phyloP scores from a whole-genome alignment of 2,113 vertebrate species.

The mouse (Mus musculus) region GRCm39 chr12:72834501-72835000 shows the following conservation, averaged over 20 bases:
- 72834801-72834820: conserved; percentile 61
- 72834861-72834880: conserved; percentile 43
- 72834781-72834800: conserved; percentile 61
- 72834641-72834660: conserved; percentile 48
- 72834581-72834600: conserved; percentile 41
- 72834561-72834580: conserved; percentile 64
- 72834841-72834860: conserved; percentile 41
- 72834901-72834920: conserved; percentile 58
- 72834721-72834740: conserved; percentile 40
- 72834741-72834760: conserved; percentile 45
- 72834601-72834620: conserved; percentile 64
- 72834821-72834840: conserved; percentile 64
- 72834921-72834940: conserved; percentile 61
- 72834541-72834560: conserved; percentile 73
- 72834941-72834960: conserved; percentile 32
- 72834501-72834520: conserved; percentile 30
- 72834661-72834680: conserved; percentile 15
- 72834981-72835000: conserved; percentile 74
- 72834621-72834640: conserved; percentile 30
- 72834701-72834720: conserved; percentile 58
- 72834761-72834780: conserved; percentile 65
- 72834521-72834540: conserved; percentile 72
- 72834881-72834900: conserved; percentile 54
- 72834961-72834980: conserved; percentile 76
- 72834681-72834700: conserved; percentile 50